Base-by-base conservation (phyloP, 2,888 invertebrate species). In the Drosophila formosana region DNA sequence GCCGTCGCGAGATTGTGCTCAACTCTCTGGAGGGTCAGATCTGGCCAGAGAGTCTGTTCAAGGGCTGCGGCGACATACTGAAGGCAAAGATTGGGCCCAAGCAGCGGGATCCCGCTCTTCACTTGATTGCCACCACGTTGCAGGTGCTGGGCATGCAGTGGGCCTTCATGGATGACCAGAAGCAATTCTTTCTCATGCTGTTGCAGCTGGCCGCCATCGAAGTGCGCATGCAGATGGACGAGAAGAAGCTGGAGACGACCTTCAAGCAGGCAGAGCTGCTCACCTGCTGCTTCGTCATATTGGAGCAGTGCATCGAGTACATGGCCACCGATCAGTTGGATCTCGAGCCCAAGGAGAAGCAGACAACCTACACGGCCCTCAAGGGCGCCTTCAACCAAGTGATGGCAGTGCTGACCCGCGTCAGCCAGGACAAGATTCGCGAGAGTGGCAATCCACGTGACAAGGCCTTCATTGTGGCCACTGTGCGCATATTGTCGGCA, bases 201-300 rank as follows among this genome's bases (percentile, higher is more conserved):
- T 95, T 98, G 63, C 98, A 98, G 91, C 93, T 98, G 63, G 96
- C 96, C 82, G 97, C 97, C 53, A 97, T 98, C 90, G 98, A 98
- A 94, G 96, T 98, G 1, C 95, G 98, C 88, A 98, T 98, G 98
- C 97, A 97, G 80, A 93, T 98, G 73, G 98, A 98, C 89, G 97
- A 97, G 76, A 96, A 96, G 86, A 95, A 95, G 89, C 94, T 97
- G 78, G 96, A 97, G 91, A 95, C 96, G 87, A 95, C 96, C 1
- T 95, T 95, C 91, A 93, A 94, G 46, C 96, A 96, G 91, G 95
- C 95, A 51, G 96, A 96, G 72, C 93, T 97, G 49, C 94, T 97
- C n/a, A 96, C 96, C 7, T 94, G 96, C 52, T 97, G 97, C 89
- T 98, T 97, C 83, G 94, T 95, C 57, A 96, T 97, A 57, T 93